These are phyloP conservation scores for human (Homo sapiens) DNA, from an alignment of 2,113 vertebrate species.

Conservation along the genomic window DNA sequence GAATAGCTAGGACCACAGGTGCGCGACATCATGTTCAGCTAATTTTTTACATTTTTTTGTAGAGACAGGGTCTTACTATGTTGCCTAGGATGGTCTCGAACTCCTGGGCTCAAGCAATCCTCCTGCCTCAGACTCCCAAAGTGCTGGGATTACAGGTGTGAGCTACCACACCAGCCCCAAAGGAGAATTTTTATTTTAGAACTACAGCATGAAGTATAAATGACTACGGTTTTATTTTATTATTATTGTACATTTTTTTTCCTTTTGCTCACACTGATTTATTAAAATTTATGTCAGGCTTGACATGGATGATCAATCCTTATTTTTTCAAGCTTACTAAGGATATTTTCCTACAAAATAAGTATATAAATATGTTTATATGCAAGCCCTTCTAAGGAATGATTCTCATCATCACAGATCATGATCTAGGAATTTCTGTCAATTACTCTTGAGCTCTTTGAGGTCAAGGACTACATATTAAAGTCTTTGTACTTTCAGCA, in stretches of 20 bases:
- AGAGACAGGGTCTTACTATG: too few relatives aligned
- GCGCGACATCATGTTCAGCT: too few relatives aligned
- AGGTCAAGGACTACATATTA: not conserved
- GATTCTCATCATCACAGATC: not conserved
- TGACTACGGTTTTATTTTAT: not conserved
- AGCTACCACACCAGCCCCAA: not conserved
- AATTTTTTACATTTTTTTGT: too few relatives aligned
- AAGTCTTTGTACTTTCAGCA: not conserved
- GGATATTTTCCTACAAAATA: not conserved
- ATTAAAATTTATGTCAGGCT: slow-evolving; percentile 1
- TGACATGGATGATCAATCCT: not conserved
- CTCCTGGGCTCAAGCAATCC: too few relatives aligned
- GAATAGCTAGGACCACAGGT: too few relatives aligned
- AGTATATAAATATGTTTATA: not conserved
- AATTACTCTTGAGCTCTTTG: not conserved
- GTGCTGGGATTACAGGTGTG: too few relatives aligned
- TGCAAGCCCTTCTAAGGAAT: not conserved
- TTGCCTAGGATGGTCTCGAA: too few relatives aligned
- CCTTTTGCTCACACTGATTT: not conserved
- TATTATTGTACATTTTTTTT: not conserved
- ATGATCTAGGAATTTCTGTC: not conserved
- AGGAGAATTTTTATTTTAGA: slow-evolving; percentile 49
- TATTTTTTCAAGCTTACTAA: not conserved
- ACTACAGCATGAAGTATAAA: slow-evolving; percentile 39
- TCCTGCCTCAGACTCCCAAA: too few relatives aligned